Evolutionary conservation across 1,140 invertebrate species (phyloP).

Genomic region (Oreohelix idahoensis): DNA sequence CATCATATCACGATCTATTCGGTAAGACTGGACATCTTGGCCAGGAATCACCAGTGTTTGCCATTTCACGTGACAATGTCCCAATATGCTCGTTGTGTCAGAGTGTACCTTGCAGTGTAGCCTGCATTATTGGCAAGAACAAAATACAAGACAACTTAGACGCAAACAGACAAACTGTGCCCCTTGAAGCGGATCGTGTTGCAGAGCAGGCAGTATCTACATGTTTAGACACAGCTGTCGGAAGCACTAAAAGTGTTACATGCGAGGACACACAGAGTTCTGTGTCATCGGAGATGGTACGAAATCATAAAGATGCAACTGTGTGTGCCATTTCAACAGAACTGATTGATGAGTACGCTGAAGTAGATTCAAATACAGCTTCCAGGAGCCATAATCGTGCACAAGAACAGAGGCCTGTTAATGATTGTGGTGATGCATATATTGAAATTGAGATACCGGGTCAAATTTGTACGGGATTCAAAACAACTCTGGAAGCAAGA

Average conservation of each 20-base stretch:
- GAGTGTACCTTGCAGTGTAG: slow-evolving; percentile 10
- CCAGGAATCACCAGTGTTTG: not conserved
- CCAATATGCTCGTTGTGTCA: slow-evolving; percentile 4
- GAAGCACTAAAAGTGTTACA: too few species aligned
- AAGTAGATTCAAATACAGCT: not conserved
- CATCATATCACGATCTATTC: slow-evolving; percentile 33
- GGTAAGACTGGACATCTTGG: not conserved
- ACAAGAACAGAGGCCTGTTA: not conserved
- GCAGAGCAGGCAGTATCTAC: too few species aligned
- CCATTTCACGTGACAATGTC: slow-evolving; percentile 1
- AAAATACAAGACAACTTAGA: not conserved
- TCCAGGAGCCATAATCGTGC: not conserved
- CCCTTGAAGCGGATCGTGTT: not conserved
- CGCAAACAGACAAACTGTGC: not conserved
- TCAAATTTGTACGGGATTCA: not conserved
- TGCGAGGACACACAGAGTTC: too few species aligned
- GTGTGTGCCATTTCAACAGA: not conserved
- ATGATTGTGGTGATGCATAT: not conserved
- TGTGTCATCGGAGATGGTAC: not conserved
- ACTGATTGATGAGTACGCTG: not conserved
- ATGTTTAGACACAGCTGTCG: too few species aligned
- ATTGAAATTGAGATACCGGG: not conserved
- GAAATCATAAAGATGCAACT: not conserved
- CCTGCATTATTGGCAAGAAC: not conserved
- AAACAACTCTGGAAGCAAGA: too few species aligned